Base-by-base conservation (phyloP, 2,113 vertebrate species). In the Cyanoramphus novaezelandiae region DNA sequence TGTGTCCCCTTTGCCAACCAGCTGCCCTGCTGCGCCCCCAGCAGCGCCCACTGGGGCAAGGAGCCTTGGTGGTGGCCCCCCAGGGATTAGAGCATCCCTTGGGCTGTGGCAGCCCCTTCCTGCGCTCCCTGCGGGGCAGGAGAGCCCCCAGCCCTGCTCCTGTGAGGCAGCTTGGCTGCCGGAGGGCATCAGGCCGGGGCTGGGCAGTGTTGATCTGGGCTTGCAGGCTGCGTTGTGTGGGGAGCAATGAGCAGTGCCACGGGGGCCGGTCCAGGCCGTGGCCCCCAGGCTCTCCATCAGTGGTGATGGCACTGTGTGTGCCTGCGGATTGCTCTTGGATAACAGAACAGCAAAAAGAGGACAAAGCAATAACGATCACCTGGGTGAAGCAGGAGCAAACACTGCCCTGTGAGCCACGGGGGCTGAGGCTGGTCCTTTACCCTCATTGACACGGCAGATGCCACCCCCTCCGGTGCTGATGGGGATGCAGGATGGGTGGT, bases 391-490 rank as follows among this genome's bases (percentile, higher is more conserved):
- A 4, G 16, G 33, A 82, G 39, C 43, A 8, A 68, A n/a, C 44
- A 2, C 3, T 20, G 1, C 15, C 3, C 29, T 16, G 6, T 0
- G 46, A 64, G 41, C 18, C 8, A 13, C 0, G 0, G 68, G 18
- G 6, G 7, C 13, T 11, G 1, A 1, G 57, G 53, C 33, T 7
- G 59, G 19, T 52, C 47, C 70, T 71, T 64, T 2, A 5, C 6
- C 43, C 31, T 23, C 21, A 0, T 4, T 37, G 71, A 29, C 41
- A 15, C 0, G 0, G 49, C 0, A 0, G 35, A 1, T 37, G 31
- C 17, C 65, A 20, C 7, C 44, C 13, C 4, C 11, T 43, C 53
- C 0, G 0, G 43, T 1, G 1, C 88, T 43, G 59, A 12, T 2
- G 0, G 50, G 21, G 49, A 10, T 7, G 39, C 10, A 74, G 35